A percentile compares a stretch with the other conserved stretches of the same genome.
Conservation (phyloP, 2,888 invertebrate genomes). For the Cylindroiulus punctatus region DNA sequence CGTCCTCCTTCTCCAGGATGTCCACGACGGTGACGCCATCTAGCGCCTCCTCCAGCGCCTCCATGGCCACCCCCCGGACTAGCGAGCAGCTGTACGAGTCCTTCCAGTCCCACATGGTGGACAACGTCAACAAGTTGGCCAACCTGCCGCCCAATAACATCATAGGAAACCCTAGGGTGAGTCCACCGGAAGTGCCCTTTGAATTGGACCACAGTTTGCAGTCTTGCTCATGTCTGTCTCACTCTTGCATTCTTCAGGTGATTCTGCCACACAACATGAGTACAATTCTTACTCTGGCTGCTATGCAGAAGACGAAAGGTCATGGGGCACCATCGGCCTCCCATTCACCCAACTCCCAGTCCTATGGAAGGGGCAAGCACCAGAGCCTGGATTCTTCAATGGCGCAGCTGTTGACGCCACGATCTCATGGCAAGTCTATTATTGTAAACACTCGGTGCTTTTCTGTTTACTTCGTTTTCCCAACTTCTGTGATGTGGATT, state of each 20-base stretch:
- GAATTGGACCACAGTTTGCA: background rate
- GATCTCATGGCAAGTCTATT: background rate
- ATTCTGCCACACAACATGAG: constrained; percentile 58
- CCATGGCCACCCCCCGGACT: constrained; percentile 50
- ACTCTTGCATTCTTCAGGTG: constrained; percentile 9
- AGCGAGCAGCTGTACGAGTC: constrained; percentile 59
- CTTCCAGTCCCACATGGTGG: constrained; percentile 60
- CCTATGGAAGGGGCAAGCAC: background rate
- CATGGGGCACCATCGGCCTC: constrained; percentile 51
- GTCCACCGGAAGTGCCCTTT: background rate
- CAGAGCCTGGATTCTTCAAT: background rate
- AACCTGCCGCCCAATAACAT: constrained; percentile 59
- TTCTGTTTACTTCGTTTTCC: background rate
- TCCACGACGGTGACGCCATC: constrained; percentile 41
- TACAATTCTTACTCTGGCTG: constrained; percentile 57
- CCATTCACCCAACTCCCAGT: constrained; percentile 46
- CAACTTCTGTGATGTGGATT: constrained; percentile 7
- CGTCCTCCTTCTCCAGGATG: background rate
- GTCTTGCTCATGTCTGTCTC: background rate
- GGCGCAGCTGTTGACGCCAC: constrained; percentile 21
- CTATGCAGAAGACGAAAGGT: constrained; percentile 57
- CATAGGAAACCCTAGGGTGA: constrained; percentile 58
- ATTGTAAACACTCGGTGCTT: background rate
- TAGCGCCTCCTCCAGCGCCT: constrained; percentile 35
- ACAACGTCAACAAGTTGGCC: constrained; percentile 59